Percentiles rank a stretch among this genome's conserved stretches.
These are phyloP conservation scores for Phoronis australis DNA, from an alignment of 2,888 invertebrate genomes.

Conservation along the genomic window DNA sequence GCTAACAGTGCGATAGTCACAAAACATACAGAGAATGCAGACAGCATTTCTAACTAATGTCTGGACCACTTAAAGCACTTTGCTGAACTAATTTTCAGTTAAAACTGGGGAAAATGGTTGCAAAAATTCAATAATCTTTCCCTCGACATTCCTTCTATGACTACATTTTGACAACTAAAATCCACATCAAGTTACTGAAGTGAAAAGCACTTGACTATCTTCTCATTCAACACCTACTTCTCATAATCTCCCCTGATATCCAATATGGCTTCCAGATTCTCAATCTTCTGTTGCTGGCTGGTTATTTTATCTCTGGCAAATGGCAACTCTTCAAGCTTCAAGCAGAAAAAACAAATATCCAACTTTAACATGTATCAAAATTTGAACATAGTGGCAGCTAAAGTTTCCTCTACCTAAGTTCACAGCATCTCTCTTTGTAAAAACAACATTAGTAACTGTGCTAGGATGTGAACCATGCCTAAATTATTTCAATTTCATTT, in stretches of 20 bases:
- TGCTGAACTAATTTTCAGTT: neutral
- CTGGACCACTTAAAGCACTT: neutral
- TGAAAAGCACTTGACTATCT: no score
- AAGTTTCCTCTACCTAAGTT: no score
- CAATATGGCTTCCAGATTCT: constrained; percentile 75
- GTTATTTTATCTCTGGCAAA: constrained; percentile 70
- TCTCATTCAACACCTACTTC: constrained; percentile 57
- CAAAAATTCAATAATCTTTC: neutral
- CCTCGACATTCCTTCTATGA: no score
- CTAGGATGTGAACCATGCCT: no score
- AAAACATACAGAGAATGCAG: constrained; percentile 1
- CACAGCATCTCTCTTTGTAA: no score
- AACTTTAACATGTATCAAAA: no score
- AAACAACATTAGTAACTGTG: no score
- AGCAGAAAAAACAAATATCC: constrained; percentile 7
- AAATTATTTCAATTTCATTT: no score
- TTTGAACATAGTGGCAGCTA: no score
- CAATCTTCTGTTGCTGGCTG: constrained; percentile 73
- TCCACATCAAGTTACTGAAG: neutral
- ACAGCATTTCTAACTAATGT: neutral
- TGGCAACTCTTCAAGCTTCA: constrained; percentile 64
- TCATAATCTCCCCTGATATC: constrained; percentile 68
- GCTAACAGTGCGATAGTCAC: no score
- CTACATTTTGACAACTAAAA: neutral
- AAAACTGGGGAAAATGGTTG: neutral